Base-by-base conservation (phyloP, 2,113 vertebrate genomes). In the Tragelaphus buxtoni region DNA sequence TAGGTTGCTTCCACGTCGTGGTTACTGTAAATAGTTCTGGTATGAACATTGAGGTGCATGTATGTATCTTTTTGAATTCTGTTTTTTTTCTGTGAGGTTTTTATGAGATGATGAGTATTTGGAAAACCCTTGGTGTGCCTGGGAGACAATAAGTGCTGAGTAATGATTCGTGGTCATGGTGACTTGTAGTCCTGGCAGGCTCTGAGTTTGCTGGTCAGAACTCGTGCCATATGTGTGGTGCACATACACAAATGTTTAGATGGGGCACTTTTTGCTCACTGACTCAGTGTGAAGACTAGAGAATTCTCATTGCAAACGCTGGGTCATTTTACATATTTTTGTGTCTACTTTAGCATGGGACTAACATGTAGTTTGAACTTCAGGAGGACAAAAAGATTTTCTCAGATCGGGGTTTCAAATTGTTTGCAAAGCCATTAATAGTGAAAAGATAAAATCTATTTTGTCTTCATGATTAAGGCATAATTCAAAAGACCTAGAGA, bases 351-450 rank as follows among this genome's bases (percentile, higher is more conserved):
- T 89, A 58, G 81, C 8, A 18, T 30, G 53, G 39, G 11, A 32
- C 65, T 82, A 47, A 76, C n/a, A 20, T 16, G 32, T 18, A 86
- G 22, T 79, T 49, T 94, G 77, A 89, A 53, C 55, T 69, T 91
- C 0, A 72, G 49, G 49, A 30, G 42, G 10, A 26, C 58, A 77
- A 10, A 56, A 47, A 42, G n/a, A 47, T 11, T 95, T 88, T 90
- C 55, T 28, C 56, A 89, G 60, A 79, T 94, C 53, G 84, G 10
- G 2, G 63, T 96, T 96, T 89, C 53, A 83, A 1, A 51, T 91
- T 89, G 39, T 93, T 72, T 91, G 32, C 17, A 74, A 79, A 93
- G 10, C 45, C 85, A 16, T 92, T 53, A 28, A 35, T 61, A 74
- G 47, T 47, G 28, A 76, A 90, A 91, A 65, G 45, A 87, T 83